Evolutionary conservation across 2,797 vertebrate genomes (phyloP).

Genomic region (Rallus crepitans): DNA sequence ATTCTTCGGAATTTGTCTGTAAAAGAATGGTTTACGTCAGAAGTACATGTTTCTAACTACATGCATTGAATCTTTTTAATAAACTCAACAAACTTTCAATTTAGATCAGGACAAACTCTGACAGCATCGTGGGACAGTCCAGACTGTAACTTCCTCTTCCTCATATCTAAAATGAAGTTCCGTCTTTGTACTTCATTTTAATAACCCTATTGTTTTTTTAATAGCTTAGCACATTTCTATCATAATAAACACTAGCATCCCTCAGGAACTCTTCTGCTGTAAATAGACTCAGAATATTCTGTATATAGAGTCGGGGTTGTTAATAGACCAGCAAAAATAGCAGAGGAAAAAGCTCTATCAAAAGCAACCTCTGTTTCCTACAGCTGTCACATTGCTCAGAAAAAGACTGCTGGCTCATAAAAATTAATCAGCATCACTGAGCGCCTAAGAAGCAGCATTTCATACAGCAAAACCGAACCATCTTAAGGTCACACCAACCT

Average conservation of each 20-base stretch:
- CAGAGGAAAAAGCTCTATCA: not conserved
- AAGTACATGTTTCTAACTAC: not conserved
- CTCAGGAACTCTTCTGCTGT: not conserved
- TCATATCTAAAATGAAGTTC: constrained; percentile 5
- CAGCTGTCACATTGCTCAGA: not conserved
- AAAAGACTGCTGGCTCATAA: not conserved
- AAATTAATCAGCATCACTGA: not conserved
- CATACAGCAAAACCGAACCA: not conserved
- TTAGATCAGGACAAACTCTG: not conserved
- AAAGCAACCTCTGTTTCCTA: not conserved
- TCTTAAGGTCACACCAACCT: not conserved
- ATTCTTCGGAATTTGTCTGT: not conserved
- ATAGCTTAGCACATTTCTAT: not conserved
- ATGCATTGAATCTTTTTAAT: not conserved
- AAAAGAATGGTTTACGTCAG: not conserved
- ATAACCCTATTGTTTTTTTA: not conserved
- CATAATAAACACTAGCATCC: not conserved
- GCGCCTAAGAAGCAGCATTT: not conserved
- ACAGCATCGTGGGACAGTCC: not conserved
- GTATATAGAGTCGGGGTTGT: not conserved
- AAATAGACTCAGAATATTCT: not conserved
- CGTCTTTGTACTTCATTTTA: not conserved
- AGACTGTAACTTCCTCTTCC: constrained; percentile 13
- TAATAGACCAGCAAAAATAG: not conserved
- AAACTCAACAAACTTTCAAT: not conserved